Base-by-base conservation (phyloP, 2,888 invertebrate species). In the Acanthococcus lagerstroemiae region DNA sequence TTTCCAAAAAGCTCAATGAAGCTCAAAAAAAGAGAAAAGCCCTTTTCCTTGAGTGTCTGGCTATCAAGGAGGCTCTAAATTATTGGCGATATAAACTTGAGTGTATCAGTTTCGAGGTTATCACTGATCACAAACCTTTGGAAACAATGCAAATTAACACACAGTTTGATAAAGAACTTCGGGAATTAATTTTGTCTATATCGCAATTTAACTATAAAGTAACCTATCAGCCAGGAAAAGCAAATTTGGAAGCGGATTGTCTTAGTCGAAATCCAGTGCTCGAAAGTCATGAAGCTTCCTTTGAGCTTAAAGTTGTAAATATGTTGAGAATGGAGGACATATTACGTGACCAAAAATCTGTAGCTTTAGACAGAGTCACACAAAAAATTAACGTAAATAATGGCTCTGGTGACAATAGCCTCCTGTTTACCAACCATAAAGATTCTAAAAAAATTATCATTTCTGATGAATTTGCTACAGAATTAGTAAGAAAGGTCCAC, bases 311-410 rank as follows among this genome's bases (percentile, higher is more conserved):
- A 52, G 17, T 55, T 4, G 55, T 55, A 2, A 55, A 55, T 30
- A 30, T 55, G 17, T 26, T 55, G 58, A 45, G 24, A 58, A 24
- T 70, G n/a, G 66, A 69, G 7, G 68, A 69, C 30, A 68, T 69
- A 19, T 26, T 69, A 69, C 69, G 21, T 56, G 69, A 56, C 37
- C 69, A 69, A 70, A 68, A 55, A 27, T 66, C 30, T 57, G 26
- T 45, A 25, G 30, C 30, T 37, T 21, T n/a, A 52, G 65, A 48
- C 19, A 65, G 27, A 30, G 9, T 26, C 15, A 37, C 7, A 37
- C 37, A 37, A 37, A 37, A 37, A 37, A 37, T 37, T 37, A 37
- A 37, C 37, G 37, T 37, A 37, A 37, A 9, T 37, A 37, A 37
- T 24, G 63, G 45, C 24, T n/a, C n/a, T n/a, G n/a, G n/a, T 37